Evolutionary conservation across 2,888 invertebrate species (phyloP).

Genomic region (Atethmia centrago): DNA sequence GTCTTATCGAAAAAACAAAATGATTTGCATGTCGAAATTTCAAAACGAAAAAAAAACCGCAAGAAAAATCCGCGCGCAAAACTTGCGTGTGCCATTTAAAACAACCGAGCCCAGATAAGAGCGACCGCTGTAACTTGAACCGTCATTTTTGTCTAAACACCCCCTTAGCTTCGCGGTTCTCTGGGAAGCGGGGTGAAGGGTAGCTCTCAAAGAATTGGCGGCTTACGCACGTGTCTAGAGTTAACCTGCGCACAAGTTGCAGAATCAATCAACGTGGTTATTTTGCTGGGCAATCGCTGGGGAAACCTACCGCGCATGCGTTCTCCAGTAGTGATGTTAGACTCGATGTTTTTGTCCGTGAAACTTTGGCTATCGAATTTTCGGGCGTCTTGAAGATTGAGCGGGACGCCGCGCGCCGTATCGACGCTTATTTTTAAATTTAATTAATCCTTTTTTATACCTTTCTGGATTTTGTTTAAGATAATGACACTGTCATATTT

Average conservation of each 20-base stretch:
- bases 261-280: slow-evolving; percentile 88
- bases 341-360: slow-evolving; percentile 61
- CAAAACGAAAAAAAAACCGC: slow-evolving; percentile 34
- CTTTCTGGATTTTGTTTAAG: neutral
- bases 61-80: slow-evolving; percentile 60
- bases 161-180: slow-evolving; percentile 51
- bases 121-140: slow-evolving; percentile 68
- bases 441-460: neutral
- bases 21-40: neutral
- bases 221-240: slow-evolving; percentile 80
- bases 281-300: slow-evolving; percentile 83
- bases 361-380: slow-evolving; percentile 61
- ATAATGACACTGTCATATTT: too few species aligned
- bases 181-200: slow-evolving; percentile 64
- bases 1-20: neutral
- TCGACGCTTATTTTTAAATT: neutral
- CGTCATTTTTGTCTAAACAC: slow-evolving; percentile 64
- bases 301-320: slow-evolving; percentile 82
- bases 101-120: slow-evolving; percentile 75
- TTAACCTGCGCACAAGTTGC: slow-evolving; percentile 88
- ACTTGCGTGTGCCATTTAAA: slow-evolving; percentile 71
- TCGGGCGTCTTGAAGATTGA: slow-evolving; percentile 59
- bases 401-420: slow-evolving; percentile 18
- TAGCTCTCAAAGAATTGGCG: slow-evolving; percentile 74
- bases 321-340: slow-evolving; percentile 77